Base-by-base conservation (phyloP, 1,140 invertebrate genomes). In the Brevipalpus yothersi region DNA sequence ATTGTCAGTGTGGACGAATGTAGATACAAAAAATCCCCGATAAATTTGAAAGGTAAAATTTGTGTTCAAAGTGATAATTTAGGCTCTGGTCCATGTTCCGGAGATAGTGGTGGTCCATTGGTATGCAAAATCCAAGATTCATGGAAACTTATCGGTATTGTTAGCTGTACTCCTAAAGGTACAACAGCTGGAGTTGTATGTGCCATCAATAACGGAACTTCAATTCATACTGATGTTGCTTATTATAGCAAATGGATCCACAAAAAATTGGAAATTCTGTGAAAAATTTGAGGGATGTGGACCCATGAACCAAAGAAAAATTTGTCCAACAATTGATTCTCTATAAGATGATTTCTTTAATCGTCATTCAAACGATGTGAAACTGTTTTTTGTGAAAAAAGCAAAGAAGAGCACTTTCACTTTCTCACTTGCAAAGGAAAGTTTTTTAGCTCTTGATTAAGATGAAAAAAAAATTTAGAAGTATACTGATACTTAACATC, bases 1-100 rank as follows among this genome's bases (percentile, higher is more conserved):
- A 49, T 65, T 15, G 54, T 64, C 2, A 51, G 57, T 17, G 45
- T 58, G 9, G 47, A 62, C 41, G 47, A 57, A 23, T 64, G 64
- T 45, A 39, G 47, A 45, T 45, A 45, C 43, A 45, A 15, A 12
- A 45, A 45, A 2, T 31, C 31, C 5, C 31, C 31, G 5, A 31
- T 31, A 21, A 43, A 61, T 9, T 59, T 58, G 59, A 45, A 45
- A 0, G 43, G 43, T 45, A 13, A 45, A 45, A 17, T 45, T 45
- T 45, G 43, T 45, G 43, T 45, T 2, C 12, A 17, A 45, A 17
- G 12, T 45, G 49, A 19, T n/a, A 19, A 19, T 19, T 9, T 10
- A n/a, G 49, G 49, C 12, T 10, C n/a, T 2, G 49, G 49, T 19
- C n/a, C 21, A 19, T 51, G 49, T 51, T 19, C n/a, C 2, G 49